Base-by-base conservation (phyloP, 2,888 invertebrate species). In the Lithophane semibrunnea region DNA sequence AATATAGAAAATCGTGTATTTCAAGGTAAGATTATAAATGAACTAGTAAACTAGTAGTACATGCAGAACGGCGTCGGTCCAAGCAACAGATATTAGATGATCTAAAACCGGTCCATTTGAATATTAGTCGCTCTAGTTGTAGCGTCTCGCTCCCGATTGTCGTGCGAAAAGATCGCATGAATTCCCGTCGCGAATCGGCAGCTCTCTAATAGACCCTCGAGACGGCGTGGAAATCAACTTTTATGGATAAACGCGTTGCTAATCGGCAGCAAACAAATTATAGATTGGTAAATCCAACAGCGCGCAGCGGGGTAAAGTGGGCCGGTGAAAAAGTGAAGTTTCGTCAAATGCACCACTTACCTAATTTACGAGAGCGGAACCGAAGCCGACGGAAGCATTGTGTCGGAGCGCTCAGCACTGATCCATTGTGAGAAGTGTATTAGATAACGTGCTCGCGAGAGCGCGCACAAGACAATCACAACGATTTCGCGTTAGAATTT, bases 321-420 rank as follows among this genome's bases (percentile, higher is more conserved):
- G 91, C 83, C 94, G 90, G 92, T 91, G 94, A 93, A 96, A 96
- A 95, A 96, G 96, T 95, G 95, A 96, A 95, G 95, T 95, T 95
- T 96, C 94, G 93, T 93, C 94, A 94, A 96, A 94, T 94, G 95
- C 94, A 95, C 95, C 94, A 96, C 94, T 96, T 96, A 96, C 94
- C 94, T 91, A 94, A 95, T 94, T 95, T 94, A 94, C 92, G 96
- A 96, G 95, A 96, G 96, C 96, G 96, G 95, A 96, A 96, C 96
- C 92, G 92, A 93, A 92, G 93, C 90, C 92, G 91, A 90, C 94
- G 93, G 95, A 94, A 95, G 95, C 94, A 93, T 94, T 94, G 95
- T 94, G 92, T 91, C 87, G 89, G 91, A 90, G 92, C 91, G 91
- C 90, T 91, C 91, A 90, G 88, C 88, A 88, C 88, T 90, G 92